Conservation (phyloP, 2,888 invertebrate species). For the Oegoconia quadripuncta region DNA sequence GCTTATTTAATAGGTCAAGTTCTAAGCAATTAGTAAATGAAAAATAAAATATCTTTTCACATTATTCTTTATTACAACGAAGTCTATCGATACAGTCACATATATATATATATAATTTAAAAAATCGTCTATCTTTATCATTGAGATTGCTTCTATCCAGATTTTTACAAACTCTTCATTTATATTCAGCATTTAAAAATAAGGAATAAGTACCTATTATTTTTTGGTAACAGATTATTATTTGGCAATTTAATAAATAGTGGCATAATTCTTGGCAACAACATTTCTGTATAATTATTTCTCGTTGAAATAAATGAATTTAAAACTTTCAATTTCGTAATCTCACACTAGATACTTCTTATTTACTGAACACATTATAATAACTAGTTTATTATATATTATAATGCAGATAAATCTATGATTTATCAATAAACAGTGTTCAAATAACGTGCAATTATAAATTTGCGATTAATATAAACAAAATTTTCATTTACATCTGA, state of each 20-base stretch:
- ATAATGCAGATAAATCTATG: conserved; percentile 47
- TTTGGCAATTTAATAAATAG: conserved; percentile 27
- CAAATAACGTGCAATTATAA: conserved; percentile 51
- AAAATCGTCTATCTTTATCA: conserved; percentile 35
- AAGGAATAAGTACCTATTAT: neutral
- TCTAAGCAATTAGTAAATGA: neutral
- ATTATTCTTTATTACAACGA: conserved; percentile 68
- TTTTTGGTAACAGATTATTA: neutral
- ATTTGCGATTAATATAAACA: conserved; percentile 34
- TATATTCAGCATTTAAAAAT: neutral
- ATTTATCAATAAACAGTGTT: conserved; percentile 37
- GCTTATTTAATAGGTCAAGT: too few species aligned
- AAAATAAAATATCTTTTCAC: conserved; percentile 6
- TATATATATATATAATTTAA: conserved; percentile 39
- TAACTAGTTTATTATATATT: conserved; percentile 35
- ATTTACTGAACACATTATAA: conserved; percentile 68
- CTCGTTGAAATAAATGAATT: conserved; percentile 8
- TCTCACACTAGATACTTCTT: conserved; percentile 19
- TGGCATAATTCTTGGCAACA: conserved; percentile 5
- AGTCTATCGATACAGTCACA: conserved; percentile 70
- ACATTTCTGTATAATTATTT: conserved; percentile 20
- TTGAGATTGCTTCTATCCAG: conserved; percentile 14
- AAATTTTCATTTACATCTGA: conserved; percentile 31
- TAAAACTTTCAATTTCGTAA: conserved; percentile 5
- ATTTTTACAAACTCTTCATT: conserved; percentile 8